A percentile compares a stretch with the other conserved stretches of the same genome.
Conservation (phyloP, 2,888 invertebrate species). For the Mesorhabditis belari region DNA sequence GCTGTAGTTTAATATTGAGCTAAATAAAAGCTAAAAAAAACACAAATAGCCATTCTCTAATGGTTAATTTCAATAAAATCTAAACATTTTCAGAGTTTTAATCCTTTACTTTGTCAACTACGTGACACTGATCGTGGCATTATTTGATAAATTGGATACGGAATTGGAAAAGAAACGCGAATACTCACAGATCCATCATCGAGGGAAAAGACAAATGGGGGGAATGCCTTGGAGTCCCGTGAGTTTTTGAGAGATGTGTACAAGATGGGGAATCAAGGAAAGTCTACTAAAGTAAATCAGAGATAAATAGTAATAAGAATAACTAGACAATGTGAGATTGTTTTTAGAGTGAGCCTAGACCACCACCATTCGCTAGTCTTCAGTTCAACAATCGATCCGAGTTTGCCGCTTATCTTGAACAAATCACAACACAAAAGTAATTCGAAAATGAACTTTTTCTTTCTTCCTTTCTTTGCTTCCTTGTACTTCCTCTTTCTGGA, state of each 20-base stretch:
- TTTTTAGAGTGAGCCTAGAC: not conserved
- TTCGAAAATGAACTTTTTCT: too few species aligned
- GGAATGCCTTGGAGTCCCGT: constrained; percentile 23
- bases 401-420: not conserved
- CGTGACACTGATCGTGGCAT: constrained; percentile 81
- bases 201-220: constrained; percentile 23
- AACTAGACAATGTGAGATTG: too few species aligned
- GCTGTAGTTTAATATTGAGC: too few species aligned
- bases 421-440: not conserved
- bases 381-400: not conserved
- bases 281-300: not conserved
- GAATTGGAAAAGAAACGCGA: not conserved
- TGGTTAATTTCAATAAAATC: not conserved
- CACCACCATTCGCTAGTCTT: not conserved
- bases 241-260: not conserved
- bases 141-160: constrained; percentile 73
- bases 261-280: not conserved
- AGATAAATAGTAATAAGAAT: not conserved
- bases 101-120: constrained; percentile 84
- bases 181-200: not conserved
- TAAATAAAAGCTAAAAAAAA: too few species aligned
- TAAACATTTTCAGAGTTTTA: constrained; percentile 73
- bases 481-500: too few species aligned
- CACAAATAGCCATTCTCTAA: not conserved
- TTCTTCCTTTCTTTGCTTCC: not conserved